phyloP scores from a whole-genome alignment of 2,797 vertebrate genomes.

The Acropternis orthonyx region DNA sequence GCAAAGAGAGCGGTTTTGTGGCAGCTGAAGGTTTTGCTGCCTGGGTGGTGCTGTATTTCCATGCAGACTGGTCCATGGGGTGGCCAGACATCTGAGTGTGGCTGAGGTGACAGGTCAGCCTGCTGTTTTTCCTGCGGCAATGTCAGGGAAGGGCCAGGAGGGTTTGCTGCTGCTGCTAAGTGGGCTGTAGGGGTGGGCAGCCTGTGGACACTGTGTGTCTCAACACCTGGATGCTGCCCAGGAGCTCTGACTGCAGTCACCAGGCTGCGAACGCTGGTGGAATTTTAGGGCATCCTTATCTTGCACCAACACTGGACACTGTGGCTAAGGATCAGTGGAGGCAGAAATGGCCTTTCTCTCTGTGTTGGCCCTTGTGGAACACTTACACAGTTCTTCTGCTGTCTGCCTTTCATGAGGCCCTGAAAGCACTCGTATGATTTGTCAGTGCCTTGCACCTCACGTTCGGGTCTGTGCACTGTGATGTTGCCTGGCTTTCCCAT shows the following conservation, averaged over 20 bases:
- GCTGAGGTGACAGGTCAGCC: neutral
- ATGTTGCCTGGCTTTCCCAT: neutral
- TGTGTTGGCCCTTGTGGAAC: neutral
- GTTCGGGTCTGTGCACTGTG: neutral
- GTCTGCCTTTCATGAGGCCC: neutral
- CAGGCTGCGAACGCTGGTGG: accelerated
- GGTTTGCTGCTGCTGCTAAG: neutral
- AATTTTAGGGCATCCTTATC: neutral
- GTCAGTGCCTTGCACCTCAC: neutral
- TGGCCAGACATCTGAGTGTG: neutral
- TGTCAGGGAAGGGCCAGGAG: neutral
- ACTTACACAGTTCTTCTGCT: neutral
- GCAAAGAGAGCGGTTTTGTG: neutral
- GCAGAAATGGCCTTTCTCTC: neutral
- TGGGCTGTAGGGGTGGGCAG: neutral
- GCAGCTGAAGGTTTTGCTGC: neutral
- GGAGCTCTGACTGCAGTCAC: neutral
- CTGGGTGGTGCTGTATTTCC: neutral
- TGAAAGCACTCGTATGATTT: neutral
- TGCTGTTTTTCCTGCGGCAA: neutral
- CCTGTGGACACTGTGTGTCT: neutral
- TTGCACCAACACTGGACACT: accelerated
- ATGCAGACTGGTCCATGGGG: neutral
- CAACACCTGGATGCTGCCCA: neutral
- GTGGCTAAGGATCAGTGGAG: neutral